These are phyloP conservation scores for Leptinotarsa juncta DNA, from an alignment of 2,888 invertebrate genomes.

Conservation along the genomic window DNA sequence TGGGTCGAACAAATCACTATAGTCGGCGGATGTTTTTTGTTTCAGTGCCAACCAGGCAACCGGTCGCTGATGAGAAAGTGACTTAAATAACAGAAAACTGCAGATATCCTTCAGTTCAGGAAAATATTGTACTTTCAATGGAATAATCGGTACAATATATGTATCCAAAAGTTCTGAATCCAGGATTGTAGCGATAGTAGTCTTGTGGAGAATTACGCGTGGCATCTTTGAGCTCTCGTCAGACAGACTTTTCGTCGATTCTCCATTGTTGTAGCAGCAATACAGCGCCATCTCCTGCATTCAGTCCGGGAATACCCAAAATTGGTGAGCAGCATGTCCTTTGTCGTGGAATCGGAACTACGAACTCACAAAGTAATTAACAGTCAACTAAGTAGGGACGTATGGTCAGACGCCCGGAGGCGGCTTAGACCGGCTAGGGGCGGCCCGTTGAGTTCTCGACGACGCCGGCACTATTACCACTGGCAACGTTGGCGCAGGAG, in stretches of 20 bases:
- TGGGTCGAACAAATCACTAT: constrained; percentile 38
- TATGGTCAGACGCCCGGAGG: constrained; percentile 64
- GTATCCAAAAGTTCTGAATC: background rate
- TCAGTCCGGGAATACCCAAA: constrained; percentile 10
- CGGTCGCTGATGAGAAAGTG: background rate
- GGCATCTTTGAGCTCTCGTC: background rate
- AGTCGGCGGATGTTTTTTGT: constrained; percentile 28
- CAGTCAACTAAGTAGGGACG: constrained; percentile 63
- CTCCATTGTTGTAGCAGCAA: background rate
- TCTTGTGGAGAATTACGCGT: background rate
- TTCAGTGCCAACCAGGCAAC: constrained; percentile 14
- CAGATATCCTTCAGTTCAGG: background rate
- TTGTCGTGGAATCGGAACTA: constrained; percentile 58
- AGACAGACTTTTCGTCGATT: background rate
- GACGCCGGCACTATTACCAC: constrained; percentile 63
- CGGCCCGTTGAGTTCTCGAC: constrained; percentile 51
- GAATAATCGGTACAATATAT: background rate
- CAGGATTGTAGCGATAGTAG: background rate
- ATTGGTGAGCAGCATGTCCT: constrained; percentile 26
- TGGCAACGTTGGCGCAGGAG: constrained; percentile 61
- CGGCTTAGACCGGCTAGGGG: constrained; percentile 50
- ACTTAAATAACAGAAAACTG: background rate
- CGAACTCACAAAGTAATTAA: constrained; percentile 57
- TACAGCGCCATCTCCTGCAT: constrained; percentile 4
- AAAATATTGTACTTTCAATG: constrained; percentile 5